These are phyloP conservation scores for Oeneis ivallda DNA, from an alignment of 2,888 invertebrate genomes.

Conservation along the genomic window DNA sequence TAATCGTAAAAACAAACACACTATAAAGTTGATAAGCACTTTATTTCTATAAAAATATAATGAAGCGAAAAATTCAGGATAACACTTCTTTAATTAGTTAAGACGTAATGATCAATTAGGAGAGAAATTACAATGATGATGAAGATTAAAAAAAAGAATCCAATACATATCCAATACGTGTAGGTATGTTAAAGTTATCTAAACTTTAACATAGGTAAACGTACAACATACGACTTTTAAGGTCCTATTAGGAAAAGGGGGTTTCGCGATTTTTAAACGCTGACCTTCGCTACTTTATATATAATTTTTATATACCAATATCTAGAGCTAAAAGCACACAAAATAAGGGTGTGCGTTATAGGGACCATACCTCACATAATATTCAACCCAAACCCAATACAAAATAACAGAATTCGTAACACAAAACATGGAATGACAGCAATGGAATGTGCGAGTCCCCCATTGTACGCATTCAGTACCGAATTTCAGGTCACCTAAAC, in stretches of 20 bases:
- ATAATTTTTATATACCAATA: too few relatives aligned
- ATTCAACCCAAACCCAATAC: conserved; percentile 33
- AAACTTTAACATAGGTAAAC: too few relatives aligned
- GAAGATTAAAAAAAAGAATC: too few relatives aligned
- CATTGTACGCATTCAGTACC: conserved; percentile 18
- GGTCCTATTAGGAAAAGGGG: too few relatives aligned
- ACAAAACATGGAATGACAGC: conserved; percentile 48
- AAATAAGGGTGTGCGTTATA: not conserved
- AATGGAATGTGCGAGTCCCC: conserved; percentile 29
- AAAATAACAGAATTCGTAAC: conserved; percentile 47
- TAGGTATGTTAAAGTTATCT: too few relatives aligned
- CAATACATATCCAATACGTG: too few relatives aligned
- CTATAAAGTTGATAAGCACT: not conserved
- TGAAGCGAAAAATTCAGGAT: not conserved
- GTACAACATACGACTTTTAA: too few relatives aligned
- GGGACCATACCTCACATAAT: not conserved
- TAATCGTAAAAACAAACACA: not conserved
- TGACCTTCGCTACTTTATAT: too few relatives aligned
- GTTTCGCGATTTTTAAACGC: too few relatives aligned
- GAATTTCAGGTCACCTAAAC: conserved; percentile 29
- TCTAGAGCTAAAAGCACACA: not conserved
- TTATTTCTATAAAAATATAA: not conserved
- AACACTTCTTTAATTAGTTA: not conserved
- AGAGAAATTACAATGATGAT: too few relatives aligned
- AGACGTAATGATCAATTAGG: too few relatives aligned